Evolutionary conservation across 2,113 vertebrate genomes (phyloP), one percentile per base, ranked within the genome.

Genomic region (Eleginops maclovinus): DNA sequence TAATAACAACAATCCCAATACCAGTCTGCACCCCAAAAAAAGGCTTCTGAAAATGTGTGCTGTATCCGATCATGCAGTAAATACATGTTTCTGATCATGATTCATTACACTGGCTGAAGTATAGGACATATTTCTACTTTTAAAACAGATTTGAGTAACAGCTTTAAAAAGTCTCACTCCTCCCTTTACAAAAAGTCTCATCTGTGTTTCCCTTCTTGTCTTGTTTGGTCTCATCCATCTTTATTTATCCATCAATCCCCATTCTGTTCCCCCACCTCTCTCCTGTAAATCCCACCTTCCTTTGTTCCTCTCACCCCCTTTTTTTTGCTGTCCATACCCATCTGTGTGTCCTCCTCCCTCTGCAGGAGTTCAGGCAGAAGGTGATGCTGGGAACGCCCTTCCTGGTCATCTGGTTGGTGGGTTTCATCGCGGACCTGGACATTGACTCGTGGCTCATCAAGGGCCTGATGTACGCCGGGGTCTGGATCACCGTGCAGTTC

Each of bases 361-460:
- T 70, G 13, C 88, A 99, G 98, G 98, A 99, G 91, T 98, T 99
- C 90, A 95, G 98, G 28, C 98, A 99, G 95, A 99, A 99, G 93
- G 96, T 99, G 91, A 99, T 99, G 98, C 93, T 99, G 77, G 98
- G 97, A 79, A 99, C 98, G n/a, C 98, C 98, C n/a, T 99, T 99
- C 86, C 91, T 99, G 65, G 96, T 99, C 86, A 98, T 99, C 93
- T 99, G 98, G 98, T 89, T 99, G 36, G 96, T 99, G 82, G 98
- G 98, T 31, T 99, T 99, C 95, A 99, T 99, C 84, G 98, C 98
- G 72, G 96, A 99, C 93, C 94, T 99, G 83, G 96, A 99, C 90
- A 96, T 99, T 41, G 98, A 99, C 93, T 99, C 98, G 64, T 99
- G 98, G 98, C 95, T 99, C 72, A 96, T 98, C 91, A 99, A 99